Percentiles rank a stretch among this genome's conserved stretches.
phyloP scores from a whole-genome alignment of 2,888 invertebrate species.

The Limnephilus marmoratus region DNA sequence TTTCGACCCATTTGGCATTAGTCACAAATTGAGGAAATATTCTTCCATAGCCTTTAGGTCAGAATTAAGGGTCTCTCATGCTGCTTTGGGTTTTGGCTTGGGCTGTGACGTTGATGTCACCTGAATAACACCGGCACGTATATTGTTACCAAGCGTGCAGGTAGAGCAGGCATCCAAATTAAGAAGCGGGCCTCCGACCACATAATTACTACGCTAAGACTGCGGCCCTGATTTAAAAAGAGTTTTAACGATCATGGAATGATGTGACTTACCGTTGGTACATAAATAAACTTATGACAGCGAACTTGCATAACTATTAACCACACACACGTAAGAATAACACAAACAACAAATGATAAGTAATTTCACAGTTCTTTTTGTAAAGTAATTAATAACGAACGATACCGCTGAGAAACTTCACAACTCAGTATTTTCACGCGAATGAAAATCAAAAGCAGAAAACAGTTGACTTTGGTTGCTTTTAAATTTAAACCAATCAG shows the following conservation, averaged over 20 bases:
- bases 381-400: not conserved
- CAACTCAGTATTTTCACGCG: not conserved
- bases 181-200: too few species aligned
- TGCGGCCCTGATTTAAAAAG: not conserved
- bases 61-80: too few species aligned
- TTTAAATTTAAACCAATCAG: constrained; percentile 38
- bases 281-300: not conserved
- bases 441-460: constrained; percentile 17
- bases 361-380: not conserved
- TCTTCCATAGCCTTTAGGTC: too few species aligned
- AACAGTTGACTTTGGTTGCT: constrained; percentile 21
- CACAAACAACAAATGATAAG: not conserved
- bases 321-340: not conserved
- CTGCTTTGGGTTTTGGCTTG: too few species aligned
- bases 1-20: too few species aligned
- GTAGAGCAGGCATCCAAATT: too few species aligned
- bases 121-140: too few species aligned
- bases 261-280: not conserved
- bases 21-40: too few species aligned
- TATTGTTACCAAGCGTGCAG: too few species aligned
- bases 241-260: not conserved
- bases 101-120: too few species aligned
- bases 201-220: not conserved
- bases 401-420: not conserved
- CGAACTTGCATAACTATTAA: not conserved